Evolutionary conservation across 1,140 invertebrate genomes (phyloP), one percentile per base, ranked within the genome.

Genomic region (Wiebesia pumilae): DNA sequence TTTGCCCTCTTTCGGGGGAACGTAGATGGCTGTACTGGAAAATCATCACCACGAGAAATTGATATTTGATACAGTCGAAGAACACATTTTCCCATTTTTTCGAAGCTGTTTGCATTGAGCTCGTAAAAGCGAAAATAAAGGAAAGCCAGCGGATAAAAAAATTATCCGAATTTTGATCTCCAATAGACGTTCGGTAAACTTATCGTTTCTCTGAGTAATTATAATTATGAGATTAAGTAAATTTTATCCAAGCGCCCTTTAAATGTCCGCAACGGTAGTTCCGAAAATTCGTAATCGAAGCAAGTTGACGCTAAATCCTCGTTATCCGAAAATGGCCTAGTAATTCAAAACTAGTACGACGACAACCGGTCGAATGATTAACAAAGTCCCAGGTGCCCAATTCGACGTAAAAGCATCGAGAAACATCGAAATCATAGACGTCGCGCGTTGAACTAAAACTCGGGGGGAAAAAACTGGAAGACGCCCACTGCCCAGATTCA

Each of bases 1-100:
- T 83, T 86, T 87, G 78, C 35, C 65, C 82, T 47, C 54, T 69
- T 40, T 62, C 69, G 81, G 30, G 35, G 84, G 84, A 58, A 6
- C 43, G 12, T 35, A 1, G 81, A 80, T 69, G 30, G 83, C n/a
- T 38, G 51, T 33, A 78, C 88, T 87, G 88, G 88, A 73, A 91
- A 91, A 88, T 91, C 90, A 89, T 91, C 89, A 75, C 88, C 88
- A 81, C 3, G 77, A 88, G 86, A 92, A 91, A 92, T 91, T 91
- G 91, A 91, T 91, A 92, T 92, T 92, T 89, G 88, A 90, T 89
- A 83, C 88, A 86, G 84, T 67, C 83, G 83, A 84, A 58, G 6
- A 77, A 47, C 84, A 77, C 67, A 86, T 86, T 75, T 81, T 75
- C 71, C 79, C 62, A 75, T 85, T 85, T 73, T 47, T n/a, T 47